Conservation (phyloP, 2,113 vertebrate species). For the Gallinago media region DNA sequence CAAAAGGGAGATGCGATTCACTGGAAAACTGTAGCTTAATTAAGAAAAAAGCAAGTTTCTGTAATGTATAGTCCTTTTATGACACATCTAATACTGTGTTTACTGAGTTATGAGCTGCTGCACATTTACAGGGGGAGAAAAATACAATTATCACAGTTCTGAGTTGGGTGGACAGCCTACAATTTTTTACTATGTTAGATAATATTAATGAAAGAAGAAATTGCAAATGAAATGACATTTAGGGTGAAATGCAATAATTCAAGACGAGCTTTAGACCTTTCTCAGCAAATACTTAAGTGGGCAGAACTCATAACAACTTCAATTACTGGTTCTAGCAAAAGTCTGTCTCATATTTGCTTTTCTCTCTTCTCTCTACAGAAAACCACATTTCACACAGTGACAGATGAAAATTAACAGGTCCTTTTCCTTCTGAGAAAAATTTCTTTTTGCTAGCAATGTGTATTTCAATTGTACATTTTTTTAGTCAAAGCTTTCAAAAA, state of each 20-base stretch:
- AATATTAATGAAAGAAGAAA: not conserved
- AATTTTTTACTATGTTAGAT: not conserved
- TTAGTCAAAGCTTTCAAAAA: not conserved
- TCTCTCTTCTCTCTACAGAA: not conserved
- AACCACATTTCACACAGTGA: conserved; percentile 30
- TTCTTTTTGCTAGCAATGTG: not conserved
- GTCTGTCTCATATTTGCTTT: conserved; percentile 22
- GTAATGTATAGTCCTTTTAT: not conserved
- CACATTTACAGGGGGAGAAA: not conserved
- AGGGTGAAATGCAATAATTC: conserved; percentile 19
- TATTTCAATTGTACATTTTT: not conserved
- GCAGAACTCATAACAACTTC: conserved; percentile 38
- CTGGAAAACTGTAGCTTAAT: not conserved
- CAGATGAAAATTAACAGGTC: conserved; percentile 22
- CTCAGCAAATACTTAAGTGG: not conserved
- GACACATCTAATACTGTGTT: not conserved
- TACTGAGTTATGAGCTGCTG: not conserved
- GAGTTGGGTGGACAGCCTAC: not conserved
- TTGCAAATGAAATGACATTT: conserved; percentile 48
- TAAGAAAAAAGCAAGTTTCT: not conserved
- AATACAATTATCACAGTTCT: not conserved
- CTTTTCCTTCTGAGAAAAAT: not conserved
- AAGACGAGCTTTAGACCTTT: not conserved
- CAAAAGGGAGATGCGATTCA: not conserved
- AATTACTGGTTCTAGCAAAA: conserved; percentile 32